phyloP scores from a whole-genome alignment of 2,888 invertebrate genomes.

The Netelia virgata region DNA sequence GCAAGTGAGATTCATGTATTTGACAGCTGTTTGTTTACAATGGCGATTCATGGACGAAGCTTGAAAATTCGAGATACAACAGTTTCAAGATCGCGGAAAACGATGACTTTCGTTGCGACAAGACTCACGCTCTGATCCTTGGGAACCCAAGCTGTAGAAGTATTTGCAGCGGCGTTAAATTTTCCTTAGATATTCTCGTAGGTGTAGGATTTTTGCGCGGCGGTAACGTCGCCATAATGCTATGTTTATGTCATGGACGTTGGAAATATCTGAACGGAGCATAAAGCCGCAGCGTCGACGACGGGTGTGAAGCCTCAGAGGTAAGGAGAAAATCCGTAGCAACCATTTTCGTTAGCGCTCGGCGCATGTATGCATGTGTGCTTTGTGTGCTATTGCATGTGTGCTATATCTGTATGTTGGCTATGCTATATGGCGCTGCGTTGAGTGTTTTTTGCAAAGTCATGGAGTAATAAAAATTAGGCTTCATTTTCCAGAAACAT shows the following conservation, averaged over 20 bases:
- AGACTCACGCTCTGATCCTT: conserved; percentile 94
- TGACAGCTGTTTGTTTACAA: conserved; percentile 80
- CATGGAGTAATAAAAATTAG: no score
- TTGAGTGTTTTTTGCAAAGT: no score
- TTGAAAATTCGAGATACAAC: background rate
- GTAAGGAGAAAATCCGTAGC: no score
- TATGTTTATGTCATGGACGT: background rate
- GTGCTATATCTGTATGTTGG: no score
- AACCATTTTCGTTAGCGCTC: no score
- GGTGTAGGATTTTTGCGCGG: conserved; percentile 91
- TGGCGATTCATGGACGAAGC: background rate
- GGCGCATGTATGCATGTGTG: no score
- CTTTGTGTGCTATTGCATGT: no score
- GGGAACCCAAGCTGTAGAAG: conserved; percentile 96
- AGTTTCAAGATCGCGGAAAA: conserved; percentile 9
- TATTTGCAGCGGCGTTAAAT: conserved; percentile 92
- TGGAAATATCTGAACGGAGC: no score
- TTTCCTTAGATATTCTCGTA: conserved; percentile 90
- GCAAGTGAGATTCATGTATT: conserved; percentile 49
- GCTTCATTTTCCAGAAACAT: no score
- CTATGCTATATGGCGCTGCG: no score
- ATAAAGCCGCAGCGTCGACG: no score
- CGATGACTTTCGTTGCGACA: conserved; percentile 17
- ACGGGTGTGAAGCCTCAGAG: no score
- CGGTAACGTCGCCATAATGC: conserved; percentile 85